These are phyloP conservation scores for Drosophila prosaltans DNA, from an alignment of 1,140 invertebrate species.

Conservation along the genomic window DNA sequence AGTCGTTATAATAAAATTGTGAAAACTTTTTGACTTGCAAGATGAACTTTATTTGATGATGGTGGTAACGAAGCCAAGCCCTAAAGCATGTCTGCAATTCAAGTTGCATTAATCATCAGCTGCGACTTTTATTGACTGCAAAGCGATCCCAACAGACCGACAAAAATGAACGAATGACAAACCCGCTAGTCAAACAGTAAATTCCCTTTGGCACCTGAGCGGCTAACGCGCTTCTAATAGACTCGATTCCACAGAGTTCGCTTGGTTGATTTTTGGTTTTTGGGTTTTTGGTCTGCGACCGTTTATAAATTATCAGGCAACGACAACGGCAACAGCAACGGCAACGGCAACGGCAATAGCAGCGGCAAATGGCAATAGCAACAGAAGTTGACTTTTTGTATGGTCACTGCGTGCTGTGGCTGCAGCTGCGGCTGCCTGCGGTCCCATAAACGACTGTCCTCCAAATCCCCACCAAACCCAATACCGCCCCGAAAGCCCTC, in stretches of 20 bases:
- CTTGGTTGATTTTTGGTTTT: slow-evolving; percentile 41
- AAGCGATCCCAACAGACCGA: slow-evolving; percentile 6
- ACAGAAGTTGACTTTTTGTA: slow-evolving; percentile 60
- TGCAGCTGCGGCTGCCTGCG: slow-evolving; percentile 27
- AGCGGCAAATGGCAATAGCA: not conserved
- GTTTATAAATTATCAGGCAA: slow-evolving; percentile 75
- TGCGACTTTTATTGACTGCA: slow-evolving; percentile 71
- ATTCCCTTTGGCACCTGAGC: slow-evolving; percentile 32
- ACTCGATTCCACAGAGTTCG: slow-evolving; percentile 63
- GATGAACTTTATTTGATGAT: slow-evolving; percentile 57
- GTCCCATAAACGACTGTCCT: slow-evolving; percentile 19
- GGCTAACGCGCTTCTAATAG: slow-evolving; percentile 76
- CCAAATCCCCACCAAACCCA: not conserved
- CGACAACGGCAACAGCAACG: slow-evolving; percentile 30
- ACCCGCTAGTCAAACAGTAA: slow-evolving; percentile 3
- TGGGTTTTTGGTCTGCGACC: slow-evolving; percentile 29
- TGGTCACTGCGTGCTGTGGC: slow-evolving; percentile 60
- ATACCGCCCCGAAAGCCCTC: not conserved
- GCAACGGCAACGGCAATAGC: not conserved
- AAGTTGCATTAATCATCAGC: slow-evolving; percentile 75
- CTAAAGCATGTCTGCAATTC: slow-evolving; percentile 58
- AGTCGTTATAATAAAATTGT: not conserved
- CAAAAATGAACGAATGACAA: not conserved
- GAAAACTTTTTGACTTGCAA: slow-evolving; percentile 25
- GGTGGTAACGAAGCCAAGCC: slow-evolving; percentile 25